Percentiles rank a stretch among this genome's conserved stretches.
Evolutionary conservation across 2,797 vertebrate genomes (phyloP).

Genomic region (Propithecus deckenii): DNA sequence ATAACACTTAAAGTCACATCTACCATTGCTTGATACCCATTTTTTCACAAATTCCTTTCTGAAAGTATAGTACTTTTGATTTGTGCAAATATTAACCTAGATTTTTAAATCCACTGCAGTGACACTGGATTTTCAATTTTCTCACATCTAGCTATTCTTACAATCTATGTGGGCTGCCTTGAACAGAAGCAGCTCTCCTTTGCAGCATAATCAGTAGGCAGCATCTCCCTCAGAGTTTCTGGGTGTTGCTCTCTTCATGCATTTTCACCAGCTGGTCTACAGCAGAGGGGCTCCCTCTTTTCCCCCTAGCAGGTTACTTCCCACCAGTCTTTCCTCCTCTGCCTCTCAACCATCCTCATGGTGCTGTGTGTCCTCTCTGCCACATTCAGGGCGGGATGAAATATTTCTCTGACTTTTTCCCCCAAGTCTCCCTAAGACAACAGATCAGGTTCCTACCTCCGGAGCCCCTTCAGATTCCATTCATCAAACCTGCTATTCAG

Average conservation of each 20-base stretch:
- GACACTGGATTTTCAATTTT: not conserved
- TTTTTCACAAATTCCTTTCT: conserved; percentile 27
- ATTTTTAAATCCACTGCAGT: not conserved
- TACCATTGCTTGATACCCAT: not conserved
- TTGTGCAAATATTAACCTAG: not conserved
- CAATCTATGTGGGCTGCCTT: not conserved
- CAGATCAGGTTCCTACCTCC: not conserved
- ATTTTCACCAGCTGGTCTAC: not conserved
- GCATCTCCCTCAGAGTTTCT: not conserved
- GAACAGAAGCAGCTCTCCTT: not conserved
- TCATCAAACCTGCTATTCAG: not conserved
- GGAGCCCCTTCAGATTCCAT: not conserved
- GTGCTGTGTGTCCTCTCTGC: not conserved
- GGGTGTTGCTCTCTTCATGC: not conserved
- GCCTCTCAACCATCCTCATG: not conserved
- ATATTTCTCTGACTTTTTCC: not conserved
- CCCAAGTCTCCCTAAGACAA: not conserved
- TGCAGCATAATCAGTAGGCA: not conserved
- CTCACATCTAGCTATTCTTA: not conserved
- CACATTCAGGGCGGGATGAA: conserved; percentile 1
- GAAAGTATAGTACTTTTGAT: conserved; percentile 25
- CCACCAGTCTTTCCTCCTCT: not conserved
- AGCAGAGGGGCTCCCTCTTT: not conserved
- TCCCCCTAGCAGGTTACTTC: not conserved
- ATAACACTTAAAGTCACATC: conserved; percentile 40